Base-by-base conservation (phyloP, 2,113 vertebrate species). In the Callipepla squamata region DNA sequence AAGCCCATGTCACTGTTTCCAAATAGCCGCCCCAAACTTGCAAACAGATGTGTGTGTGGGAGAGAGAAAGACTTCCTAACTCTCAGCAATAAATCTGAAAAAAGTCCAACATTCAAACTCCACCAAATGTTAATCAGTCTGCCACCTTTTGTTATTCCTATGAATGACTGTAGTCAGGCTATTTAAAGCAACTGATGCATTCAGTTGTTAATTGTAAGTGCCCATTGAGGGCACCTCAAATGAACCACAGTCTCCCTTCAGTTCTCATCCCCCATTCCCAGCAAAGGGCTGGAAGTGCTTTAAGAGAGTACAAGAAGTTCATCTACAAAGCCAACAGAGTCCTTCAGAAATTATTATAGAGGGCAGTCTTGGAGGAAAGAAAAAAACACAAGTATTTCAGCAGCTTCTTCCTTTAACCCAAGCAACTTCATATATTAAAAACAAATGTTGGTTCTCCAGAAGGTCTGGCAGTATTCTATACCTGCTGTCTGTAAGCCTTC, bases 141-240 rank as follows among this genome's bases (percentile, higher is more conserved):
- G 15, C 7, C 9, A 40, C 73, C 78, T 84, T 97, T 96, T 97
- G 94, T 97, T 61, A 22, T 92, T 61, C 72, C 90, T 89, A 50
- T 94, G 92, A 96, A 96, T 93, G 96, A 96, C 51, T 82, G 59
- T 55, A 95, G 63, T 87, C 91, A 51, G 85, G 84, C 96, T 86
- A 80, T 97, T 97, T 95, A 93, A 94, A 94, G 90, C 44, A 94
- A 86, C 66, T 87, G 94, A 91, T 91, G 96, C 91, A 73, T 96
- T 96, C 93, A 85, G 17, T 42, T 86, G 94, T 94, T 95, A 73
- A 94, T 95, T 97, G 91, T 89, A 62, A 95, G 90, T 42, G 93
- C 94, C 82, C 94, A 77, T 40, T 48, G 62, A 95, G 74, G 92
- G 78, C 85, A 80, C 89, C 94, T 92, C 91, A 65, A 94, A 92